Evolutionary conservation across 2,113 vertebrate genomes (phyloP), one percentile per base, ranked within the genome.

Genomic region (Lamprotornis superbus): DNA sequence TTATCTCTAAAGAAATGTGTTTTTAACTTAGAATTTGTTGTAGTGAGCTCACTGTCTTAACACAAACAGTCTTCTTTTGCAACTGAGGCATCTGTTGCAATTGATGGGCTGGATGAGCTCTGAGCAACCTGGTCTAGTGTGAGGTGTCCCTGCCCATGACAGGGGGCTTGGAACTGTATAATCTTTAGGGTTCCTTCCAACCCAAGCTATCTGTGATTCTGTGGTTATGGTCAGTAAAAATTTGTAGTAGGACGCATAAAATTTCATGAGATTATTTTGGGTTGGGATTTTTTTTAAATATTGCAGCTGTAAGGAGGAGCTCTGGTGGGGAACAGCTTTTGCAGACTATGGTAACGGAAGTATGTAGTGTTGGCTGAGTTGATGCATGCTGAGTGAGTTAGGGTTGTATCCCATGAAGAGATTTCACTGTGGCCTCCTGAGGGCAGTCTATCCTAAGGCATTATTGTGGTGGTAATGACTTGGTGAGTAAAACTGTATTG

Each of bases 381-480:
- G 5, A 14, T 37, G 25, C 15, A 4, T 47, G 28, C 52, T 20
- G 47, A 21, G 10, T 10, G 14, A 46, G 46, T 27, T 37, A 12
- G 3, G 6, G 11, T 37, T 61, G 13, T 12, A 37, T 50, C 49
- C 49, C 40, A 10, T 23, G 57, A 68, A 33, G 37, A 71, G 27
- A 47, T 76, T 87, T 60, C 59, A 15, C 18, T 84, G 39, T 65
- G 56, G 59, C 95, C 95, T 93, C 95, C 71, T 83, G 97, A 94
- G 97, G 96, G 95, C 96, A 96, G 80, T 61, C 56, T 94, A 63
- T 95, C 69, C 94, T 90, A 96, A 96, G 65, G 69, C 67, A 84
- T 82, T 63, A 42, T 17, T 46, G 3, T 20, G 14, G 12, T 7
- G 21, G 37, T 7, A 21, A 2, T 35, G 61, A 10, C 12, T n/a